phyloP scores from a whole-genome alignment of 2,888 invertebrate genomes.

The Spatulosminthurus flaviceps region DNA sequence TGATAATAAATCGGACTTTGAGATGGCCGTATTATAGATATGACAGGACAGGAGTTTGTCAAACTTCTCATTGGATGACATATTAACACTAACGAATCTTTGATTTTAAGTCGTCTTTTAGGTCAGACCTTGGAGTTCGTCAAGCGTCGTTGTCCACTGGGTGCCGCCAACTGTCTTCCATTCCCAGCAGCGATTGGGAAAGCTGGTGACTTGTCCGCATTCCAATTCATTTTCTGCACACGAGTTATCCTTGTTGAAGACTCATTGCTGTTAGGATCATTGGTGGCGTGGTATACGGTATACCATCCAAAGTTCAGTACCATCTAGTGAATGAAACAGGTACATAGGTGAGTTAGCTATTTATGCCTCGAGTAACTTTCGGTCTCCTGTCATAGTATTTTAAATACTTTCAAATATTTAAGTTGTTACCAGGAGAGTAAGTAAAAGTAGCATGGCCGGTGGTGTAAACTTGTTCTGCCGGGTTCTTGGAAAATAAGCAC shows the following conservation, averaged over 20 bases:
- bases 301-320: conserved; percentile 51
- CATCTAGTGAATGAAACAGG: no score
- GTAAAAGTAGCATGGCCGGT: conserved; percentile 60
- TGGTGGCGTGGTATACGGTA: conserved; percentile 51
- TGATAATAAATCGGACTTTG: no score
- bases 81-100: no score
- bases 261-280: conserved; percentile 48
- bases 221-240: conserved; percentile 53
- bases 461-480: conserved; percentile 57
- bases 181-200: conserved; percentile 51
- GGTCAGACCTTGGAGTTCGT: no score
- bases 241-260: conserved; percentile 43
- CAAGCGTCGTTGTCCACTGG: conserved; percentile 48
- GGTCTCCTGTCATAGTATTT: neutral
- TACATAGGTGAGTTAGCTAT: no score
- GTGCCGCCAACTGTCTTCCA: conserved; percentile 39
- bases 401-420: neutral
- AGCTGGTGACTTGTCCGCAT: conserved; percentile 47
- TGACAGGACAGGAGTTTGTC: no score
- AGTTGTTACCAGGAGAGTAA: conserved; percentile 45
- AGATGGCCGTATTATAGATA: no score
- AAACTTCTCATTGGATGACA: no score
- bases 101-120: no score
- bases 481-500: conserved; percentile 56
- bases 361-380: no score